Base-by-base conservation (phyloP, 2,797 vertebrate species). In the Philypnodon macrostomus region DNA sequence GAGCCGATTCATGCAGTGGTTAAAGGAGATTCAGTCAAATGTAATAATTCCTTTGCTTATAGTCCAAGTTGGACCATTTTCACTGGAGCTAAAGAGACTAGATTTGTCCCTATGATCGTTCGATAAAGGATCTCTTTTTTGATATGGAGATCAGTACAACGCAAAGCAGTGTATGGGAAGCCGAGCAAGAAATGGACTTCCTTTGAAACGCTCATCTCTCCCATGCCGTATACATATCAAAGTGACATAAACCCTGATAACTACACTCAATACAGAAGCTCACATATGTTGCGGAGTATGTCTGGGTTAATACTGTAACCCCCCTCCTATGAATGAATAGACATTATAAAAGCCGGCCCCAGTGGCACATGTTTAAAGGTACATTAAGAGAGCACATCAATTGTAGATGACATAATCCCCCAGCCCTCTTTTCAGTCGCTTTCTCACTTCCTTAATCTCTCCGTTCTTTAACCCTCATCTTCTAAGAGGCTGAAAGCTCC, bases 331-430 rank as follows among this genome's bases (percentile, higher is more conserved):
- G 55, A 72, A 45, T 77, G 77, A 84, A 80, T 54, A 80, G 79
- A 72, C 59, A 68, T 78, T 75, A 78, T 83, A 71, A 88, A 79
- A 83, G 79, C 73, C 58, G 75, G 66, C 81, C 80, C 80, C 74
- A 63, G 83, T 78, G 79, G 80, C 78, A 84, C 83, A 81, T 81
- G 80, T 87, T 84, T 84, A 87, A 85, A 85, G 82, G 77, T 82
- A 87, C 81, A 88, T 88, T 85, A 87, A 86, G 81, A 80, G 80
- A 85, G 77, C 75, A 81, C 82, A 86, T 86, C 85, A 87, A 83
- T 85, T 85, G 78, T 66, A 69, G 79, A 86, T 87, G 85, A 87
- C 84, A 88, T 87, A 87, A 87, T 88, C 86, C 83, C n/a, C 66
- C 76, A 47, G 70, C 67, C 62, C 78, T 80, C 80, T 74, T 85